phyloP scores from a whole-genome alignment of 2,797 vertebrate species.

The Chiroxiphia lanceolata region DNA sequence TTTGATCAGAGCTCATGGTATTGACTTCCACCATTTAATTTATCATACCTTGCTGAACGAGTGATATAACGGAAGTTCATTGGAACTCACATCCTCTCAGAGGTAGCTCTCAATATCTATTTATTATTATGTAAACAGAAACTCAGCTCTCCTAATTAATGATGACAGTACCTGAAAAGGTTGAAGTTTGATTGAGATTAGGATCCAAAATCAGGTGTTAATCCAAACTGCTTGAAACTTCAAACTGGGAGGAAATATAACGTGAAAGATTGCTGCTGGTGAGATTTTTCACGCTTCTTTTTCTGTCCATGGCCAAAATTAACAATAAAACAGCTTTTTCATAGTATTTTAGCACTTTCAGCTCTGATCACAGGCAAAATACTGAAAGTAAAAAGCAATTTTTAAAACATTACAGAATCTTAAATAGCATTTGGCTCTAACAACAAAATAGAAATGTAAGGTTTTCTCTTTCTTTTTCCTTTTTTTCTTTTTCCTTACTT shows the following conservation, averaged over 20 bases:
- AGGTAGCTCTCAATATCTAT: neutral
- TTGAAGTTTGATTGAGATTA: neutral
- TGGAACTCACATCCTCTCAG: neutral
- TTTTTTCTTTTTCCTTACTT: neutral
- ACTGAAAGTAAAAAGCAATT: neutral
- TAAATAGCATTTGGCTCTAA: neutral
- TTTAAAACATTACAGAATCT: neutral
- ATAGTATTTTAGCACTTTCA: neutral
- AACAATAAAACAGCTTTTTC: slow-evolving; percentile 10
- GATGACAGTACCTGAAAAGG: neutral
- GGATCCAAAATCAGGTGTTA: neutral
- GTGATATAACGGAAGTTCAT: neutral
- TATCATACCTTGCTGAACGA: neutral
- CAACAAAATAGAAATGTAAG: neutral
- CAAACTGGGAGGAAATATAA: slow-evolving; percentile 7
- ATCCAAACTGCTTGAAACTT: slow-evolving; percentile 4
- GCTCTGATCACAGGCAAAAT: neutral
- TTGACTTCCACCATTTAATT: slow-evolving; percentile 21
- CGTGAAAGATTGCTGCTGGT: neutral
- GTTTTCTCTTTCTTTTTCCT: neutral
- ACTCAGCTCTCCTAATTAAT: neutral
- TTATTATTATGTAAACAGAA: slow-evolving; percentile 13
- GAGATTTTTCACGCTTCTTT: slow-evolving; percentile 31
- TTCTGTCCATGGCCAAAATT: slow-evolving; percentile 21
- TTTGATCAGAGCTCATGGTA: neutral